These are phyloP conservation scores for Trogon melanurus DNA, from an alignment of 2,113 vertebrate species.

Conservation along the genomic window DNA sequence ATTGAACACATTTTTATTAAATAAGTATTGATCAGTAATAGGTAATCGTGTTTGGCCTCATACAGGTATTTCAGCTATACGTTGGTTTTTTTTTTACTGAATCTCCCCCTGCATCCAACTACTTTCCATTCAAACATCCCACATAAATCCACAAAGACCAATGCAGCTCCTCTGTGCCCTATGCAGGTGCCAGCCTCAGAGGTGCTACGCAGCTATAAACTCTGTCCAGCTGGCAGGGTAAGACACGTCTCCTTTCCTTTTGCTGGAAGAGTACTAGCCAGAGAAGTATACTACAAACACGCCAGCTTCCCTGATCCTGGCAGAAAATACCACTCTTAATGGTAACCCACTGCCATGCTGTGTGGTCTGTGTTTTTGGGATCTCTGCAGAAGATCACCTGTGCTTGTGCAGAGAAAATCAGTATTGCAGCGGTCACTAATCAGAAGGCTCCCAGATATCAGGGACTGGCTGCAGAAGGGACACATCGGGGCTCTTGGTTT, in stretches of 20 bases:
- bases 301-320: not conserved
- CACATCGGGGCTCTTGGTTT: not conserved
- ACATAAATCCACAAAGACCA: not conserved
- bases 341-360: not conserved
- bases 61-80: not conserved
- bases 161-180: not conserved
- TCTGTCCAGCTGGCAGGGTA: not conserved
- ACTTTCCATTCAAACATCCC: not conserved
- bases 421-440: not conserved
- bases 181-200: not conserved
- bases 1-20: not conserved
- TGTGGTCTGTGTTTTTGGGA: not conserved
- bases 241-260: not conserved
- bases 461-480: not conserved
- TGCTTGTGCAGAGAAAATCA: not conserved
- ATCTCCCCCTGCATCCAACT: not conserved
- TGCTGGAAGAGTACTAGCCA: not conserved
- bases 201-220: not conserved
- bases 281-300: not conserved
- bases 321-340: not conserved
- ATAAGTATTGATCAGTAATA: not conserved
- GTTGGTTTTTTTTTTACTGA: not conserved
- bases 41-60: not conserved
- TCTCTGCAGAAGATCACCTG: not conserved
- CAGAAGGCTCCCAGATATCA: not conserved